These are phyloP conservation scores for Peromyscus polionotus DNA, from an alignment of 2,113 vertebrate genomes.

Conservation along the genomic window DNA sequence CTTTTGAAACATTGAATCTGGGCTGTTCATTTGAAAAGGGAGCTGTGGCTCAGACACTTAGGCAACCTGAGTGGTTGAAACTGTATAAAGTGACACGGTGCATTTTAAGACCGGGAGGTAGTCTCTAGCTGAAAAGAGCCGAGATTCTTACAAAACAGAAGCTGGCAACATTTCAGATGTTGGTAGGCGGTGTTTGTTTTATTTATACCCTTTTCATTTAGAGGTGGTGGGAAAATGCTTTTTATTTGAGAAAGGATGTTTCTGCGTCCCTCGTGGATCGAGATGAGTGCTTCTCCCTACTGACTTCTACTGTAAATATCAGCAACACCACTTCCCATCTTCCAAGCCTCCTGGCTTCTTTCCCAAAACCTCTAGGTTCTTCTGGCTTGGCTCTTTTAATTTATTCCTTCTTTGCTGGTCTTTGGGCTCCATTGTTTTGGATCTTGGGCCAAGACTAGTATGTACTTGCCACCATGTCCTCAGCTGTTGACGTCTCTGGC, in stretches of 20 bases:
- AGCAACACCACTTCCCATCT: not conserved
- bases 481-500: not conserved
- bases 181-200: conserved; percentile 48
- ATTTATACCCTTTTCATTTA: conserved; percentile 61
- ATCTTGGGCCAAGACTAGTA: not conserved
- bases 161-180: conserved; percentile 49
- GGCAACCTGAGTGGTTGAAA: not conserved
- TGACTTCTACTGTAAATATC: not conserved
- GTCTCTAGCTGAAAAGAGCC: conserved; percentile 13
- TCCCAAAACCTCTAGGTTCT: not conserved
- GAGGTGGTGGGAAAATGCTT: conserved; percentile 5
- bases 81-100: not conserved
- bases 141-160: conserved; percentile 42
- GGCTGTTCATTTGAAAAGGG: conserved; percentile 35
- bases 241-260: conserved; percentile 13
- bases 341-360: not conserved
- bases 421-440: not conserved
- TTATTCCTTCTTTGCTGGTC: not conserved
- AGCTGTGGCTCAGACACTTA: not conserved
- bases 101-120: conserved; percentile 25
- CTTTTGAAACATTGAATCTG: not conserved
- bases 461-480: not conserved
- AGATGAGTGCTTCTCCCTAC: not conserved
- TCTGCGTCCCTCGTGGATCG: not conserved
- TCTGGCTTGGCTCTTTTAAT: not conserved